phyloP scores from a whole-genome alignment of 2,797 vertebrate species.

The Bovichtus diacanthus region DNA sequence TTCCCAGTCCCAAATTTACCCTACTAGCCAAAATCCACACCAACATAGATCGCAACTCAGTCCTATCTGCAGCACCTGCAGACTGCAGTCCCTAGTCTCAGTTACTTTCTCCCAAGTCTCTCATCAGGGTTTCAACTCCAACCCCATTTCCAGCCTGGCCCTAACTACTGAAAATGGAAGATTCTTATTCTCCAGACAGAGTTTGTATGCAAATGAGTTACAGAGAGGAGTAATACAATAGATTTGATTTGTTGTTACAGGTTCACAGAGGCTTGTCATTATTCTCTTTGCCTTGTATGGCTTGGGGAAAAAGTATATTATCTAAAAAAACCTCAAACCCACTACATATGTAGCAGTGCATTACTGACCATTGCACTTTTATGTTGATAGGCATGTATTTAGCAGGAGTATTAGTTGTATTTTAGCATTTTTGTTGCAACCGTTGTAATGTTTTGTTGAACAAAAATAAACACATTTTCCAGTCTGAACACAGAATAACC shows the following conservation, averaged over 20 bases:
- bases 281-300: background rate
- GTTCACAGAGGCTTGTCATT: constrained; percentile 29
- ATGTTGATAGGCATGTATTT: background rate
- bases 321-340: constrained; percentile 11
- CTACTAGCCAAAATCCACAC: constrained; percentile 23
- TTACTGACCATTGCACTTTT: background rate
- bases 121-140: constrained; percentile 19
- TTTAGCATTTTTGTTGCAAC: background rate
- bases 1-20: background rate
- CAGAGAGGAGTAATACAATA: background rate
- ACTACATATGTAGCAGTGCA: background rate
- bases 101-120: constrained; percentile 6
- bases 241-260: constrained; percentile 18
- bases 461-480: background rate
- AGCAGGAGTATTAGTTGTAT: background rate
- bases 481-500: constrained; percentile 18
- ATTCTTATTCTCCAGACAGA: background rate
- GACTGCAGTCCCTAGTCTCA: background rate
- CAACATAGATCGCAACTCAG: background rate
- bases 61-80: background rate
- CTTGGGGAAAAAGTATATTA: constrained; percentile 3
- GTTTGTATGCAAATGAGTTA: constrained; percentile 10
- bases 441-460: constrained; percentile 3
- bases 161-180: constrained; percentile 20
- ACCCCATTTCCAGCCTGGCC: background rate